Evolutionary conservation across 37 sponge, comb jelly and placozoan genomes (phyloP), one percentile per base, ranked within the genome.

Genomic region (Halichondria panicea): DNA sequence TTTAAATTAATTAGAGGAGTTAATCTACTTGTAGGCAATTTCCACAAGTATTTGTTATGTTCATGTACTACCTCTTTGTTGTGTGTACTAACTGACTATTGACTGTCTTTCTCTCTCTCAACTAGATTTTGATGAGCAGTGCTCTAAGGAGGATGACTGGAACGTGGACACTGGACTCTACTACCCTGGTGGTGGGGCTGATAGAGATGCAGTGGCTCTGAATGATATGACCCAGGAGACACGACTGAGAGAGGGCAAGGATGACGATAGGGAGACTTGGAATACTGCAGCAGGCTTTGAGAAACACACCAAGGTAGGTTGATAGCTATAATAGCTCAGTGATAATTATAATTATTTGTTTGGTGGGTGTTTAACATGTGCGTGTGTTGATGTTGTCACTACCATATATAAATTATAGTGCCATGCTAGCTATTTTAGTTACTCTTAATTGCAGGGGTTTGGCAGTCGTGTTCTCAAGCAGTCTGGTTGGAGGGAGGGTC

Each of bases 401-500:
- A 9, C 12, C 27, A 28, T 4, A 48, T 48, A 48, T 18, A 15
- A 15, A 18, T 15, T 15, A 48, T 48, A 15, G 52, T 48, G 11
- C 11, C 52, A 48, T 18, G 11, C 52, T 18, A 48, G 52, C 52
- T 48, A 48, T 48, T 48, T 11, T 11, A 18, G 52, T 48, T 18
- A 48, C n/a, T 19, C 60, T 8, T 24, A 59, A 11, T 59, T 39
- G 22, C 73, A 95, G 92, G 93, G 96, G 0, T 69, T 96, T 68
- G 96, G 96, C 2, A 76, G 90, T n/a, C 72, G 76, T 27, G 40
- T 96, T 33, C 57, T 96, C 67, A 71, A 76, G 63, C 19, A 68
- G 24, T 90, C 85, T 43, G 96, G 96, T 2, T 96, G 96, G 96
- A 81, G n/a, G 28, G 88, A 68, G 27, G 96, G 96, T 30, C 24